These are phyloP conservation scores for Corythoichthys haematopterus DNA, from an alignment of 2,113 vertebrate genomes.

Conservation along the genomic window DNA sequence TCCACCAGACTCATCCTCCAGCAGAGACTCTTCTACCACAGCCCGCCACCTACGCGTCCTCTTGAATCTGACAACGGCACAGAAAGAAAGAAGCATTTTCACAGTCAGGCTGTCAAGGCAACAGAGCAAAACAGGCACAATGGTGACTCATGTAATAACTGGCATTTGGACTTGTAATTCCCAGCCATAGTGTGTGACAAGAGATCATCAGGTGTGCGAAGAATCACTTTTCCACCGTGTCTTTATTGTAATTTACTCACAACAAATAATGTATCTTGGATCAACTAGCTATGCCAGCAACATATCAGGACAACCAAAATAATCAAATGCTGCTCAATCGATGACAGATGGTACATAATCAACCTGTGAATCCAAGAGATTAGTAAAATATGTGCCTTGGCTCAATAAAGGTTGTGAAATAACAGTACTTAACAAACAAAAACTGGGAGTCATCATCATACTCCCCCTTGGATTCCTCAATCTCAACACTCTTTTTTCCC, in stretches of 20 bases:
- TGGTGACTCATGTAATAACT: conserved; percentile 64
- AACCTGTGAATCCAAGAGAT: neutral
- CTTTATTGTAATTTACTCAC: neutral
- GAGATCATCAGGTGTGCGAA: neutral
- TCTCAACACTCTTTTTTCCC: neutral
- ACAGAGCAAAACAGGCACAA: conserved; percentile 28
- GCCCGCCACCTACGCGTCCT: conserved; percentile 12
- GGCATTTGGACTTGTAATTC: conserved; percentile 29
- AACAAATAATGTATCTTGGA: neutral
- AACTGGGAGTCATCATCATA: neutral
- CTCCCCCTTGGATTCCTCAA: neutral
- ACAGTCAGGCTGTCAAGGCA: conserved; percentile 44
- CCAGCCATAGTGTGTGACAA: neutral
- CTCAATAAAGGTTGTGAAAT: neutral
- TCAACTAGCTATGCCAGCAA: neutral
- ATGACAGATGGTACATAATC: neutral
- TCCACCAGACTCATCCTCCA: conserved; percentile 82
- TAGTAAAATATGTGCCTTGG: neutral
- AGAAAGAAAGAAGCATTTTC: conserved; percentile 4
- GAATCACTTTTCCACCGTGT: neutral
- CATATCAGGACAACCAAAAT: neutral
- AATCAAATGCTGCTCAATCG: neutral
- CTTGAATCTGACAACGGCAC: conserved; percentile 22
- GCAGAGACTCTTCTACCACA: conserved; percentile 15
- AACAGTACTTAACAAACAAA: conserved; percentile 8